Evolutionary conservation across 2,888 invertebrate genomes (phyloP).

Genomic region (Leucania comma): DNA sequence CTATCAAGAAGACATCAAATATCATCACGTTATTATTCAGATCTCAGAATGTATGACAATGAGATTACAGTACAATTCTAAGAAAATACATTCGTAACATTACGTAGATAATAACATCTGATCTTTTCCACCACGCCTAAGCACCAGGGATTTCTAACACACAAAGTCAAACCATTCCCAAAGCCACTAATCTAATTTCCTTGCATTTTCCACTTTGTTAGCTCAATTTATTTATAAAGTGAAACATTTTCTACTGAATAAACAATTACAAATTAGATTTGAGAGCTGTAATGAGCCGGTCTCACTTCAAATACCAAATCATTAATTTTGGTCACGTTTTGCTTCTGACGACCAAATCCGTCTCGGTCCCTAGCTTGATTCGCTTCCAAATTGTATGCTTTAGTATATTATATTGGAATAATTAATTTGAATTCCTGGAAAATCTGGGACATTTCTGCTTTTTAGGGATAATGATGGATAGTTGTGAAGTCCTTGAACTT

Average conservation of each 20-base stretch:
- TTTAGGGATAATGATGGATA: slow-evolving; percentile 3
- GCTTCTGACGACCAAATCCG: slow-evolving; percentile 51
- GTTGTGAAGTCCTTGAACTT: slow-evolving; percentile 2
- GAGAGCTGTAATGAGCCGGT: slow-evolving; percentile 44
- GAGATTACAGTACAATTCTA: slow-evolving; percentile 12
- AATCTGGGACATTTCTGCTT: slow-evolving; percentile 5
- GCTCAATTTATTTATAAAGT: slow-evolving; percentile 41
- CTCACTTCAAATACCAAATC: slow-evolving; percentile 48
- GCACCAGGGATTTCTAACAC: slow-evolving; percentile 21
- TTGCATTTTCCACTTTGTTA: slow-evolving; percentile 30
- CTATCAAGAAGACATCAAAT: neutral
- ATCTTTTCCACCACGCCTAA: slow-evolving; percentile 2
- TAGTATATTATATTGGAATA: slow-evolving; percentile 43
- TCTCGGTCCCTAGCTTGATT: slow-evolving; percentile 51
- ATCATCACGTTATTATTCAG: neutral
- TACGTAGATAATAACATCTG: slow-evolving; percentile 1
- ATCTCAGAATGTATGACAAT: neutral
- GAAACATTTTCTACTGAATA: slow-evolving; percentile 38
- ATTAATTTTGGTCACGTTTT: slow-evolving; percentile 70
- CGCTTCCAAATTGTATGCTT: slow-evolving; percentile 46
- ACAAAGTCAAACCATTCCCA: slow-evolving; percentile 21
- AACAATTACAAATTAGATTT: slow-evolving; percentile 62
- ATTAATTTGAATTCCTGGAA: slow-evolving; percentile 38
- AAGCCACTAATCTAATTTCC: slow-evolving; percentile 29
- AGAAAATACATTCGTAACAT: slow-evolving; percentile 12